phyloP scores from a whole-genome alignment of 2,888 invertebrate species.

The Parnassius mnemosyne region DNA sequence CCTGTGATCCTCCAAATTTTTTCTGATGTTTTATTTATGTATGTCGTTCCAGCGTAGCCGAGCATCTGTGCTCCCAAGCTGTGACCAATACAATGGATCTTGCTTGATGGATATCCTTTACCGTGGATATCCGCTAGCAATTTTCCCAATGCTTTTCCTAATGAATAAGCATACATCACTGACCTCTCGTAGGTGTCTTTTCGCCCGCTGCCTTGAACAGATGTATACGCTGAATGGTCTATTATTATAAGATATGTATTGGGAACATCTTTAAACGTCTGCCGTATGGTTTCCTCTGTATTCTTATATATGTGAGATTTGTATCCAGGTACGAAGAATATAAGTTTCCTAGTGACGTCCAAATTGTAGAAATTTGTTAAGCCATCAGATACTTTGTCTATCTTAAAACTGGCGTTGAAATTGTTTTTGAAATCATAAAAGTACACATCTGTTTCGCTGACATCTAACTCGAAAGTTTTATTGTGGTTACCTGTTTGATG shows the following conservation, averaged over 20 bases:
- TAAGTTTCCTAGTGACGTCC: conserved; percentile 56
- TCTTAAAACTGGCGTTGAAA: conserved; percentile 54
- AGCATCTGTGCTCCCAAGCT: conserved; percentile 69
- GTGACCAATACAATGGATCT: conserved; percentile 67
- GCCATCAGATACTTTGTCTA: conserved; percentile 51
- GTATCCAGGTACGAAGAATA: conserved; percentile 71
- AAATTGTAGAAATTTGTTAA: conserved; percentile 56
- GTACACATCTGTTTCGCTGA: conserved; percentile 57
- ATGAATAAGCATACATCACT: conserved; percentile 56
- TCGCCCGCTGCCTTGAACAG: conserved; percentile 53
- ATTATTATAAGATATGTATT: conserved; percentile 64
- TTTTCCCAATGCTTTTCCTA: conserved; percentile 57
- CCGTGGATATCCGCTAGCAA: conserved; percentile 52
- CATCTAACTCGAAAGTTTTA: conserved; percentile 50
- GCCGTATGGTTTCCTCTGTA: conserved; percentile 59
- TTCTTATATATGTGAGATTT: conserved; percentile 64
- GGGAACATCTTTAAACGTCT: conserved; percentile 58
- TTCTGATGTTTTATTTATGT: conserved; percentile 53
- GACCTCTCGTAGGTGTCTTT: conserved; percentile 66
- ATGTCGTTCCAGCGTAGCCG: conserved; percentile 40
- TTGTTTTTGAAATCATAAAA: conserved; percentile 72
- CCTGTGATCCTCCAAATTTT: conserved; percentile 64
- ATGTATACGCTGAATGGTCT: conserved; percentile 68
- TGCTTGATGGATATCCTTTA: conserved; percentile 56
- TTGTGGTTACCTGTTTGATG: conserved; percentile 63